Base-by-base conservation (phyloP, 2,797 vertebrate species). In the Sebastiscus tertius region DNA sequence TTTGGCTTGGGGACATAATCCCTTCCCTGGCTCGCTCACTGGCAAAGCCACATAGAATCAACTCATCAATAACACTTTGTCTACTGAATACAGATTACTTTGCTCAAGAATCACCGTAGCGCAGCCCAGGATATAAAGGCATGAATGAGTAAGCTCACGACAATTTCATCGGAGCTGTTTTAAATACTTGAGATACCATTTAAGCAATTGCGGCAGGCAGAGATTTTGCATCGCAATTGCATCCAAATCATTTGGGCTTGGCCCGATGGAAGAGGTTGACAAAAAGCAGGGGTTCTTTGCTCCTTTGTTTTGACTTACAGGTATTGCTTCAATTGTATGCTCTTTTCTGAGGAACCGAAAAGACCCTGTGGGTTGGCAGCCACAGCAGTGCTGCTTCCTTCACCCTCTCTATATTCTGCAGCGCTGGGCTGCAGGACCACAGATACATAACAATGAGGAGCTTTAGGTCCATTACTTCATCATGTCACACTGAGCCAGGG, bases 1-100 rank as follows among this genome's bases (percentile, higher is more conserved):
- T 94, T 89, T 90, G 93, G 94, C 93, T 94, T 67, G 84, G 89
- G 82, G 70, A 89, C 87, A 78, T 95, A 95, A 96, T 95, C 94
- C 94, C 77, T 82, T 88, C 81, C 75, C 78, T 56, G n/a, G 80
- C 92, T 90, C 56, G 34, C 89, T 93, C 87, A 79, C 93, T 93
- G 90, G 91, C 94, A 93, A 82, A 90, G 92, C 88, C 88, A 87
- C 90, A 89, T 75, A 83, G 93, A 93, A 91, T 86, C 87, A 88
- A 82, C 77, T 91, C 88, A 91, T 95, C 93, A 94, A 93, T 92
- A 89, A 85, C 86, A 91, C 91, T 88, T 88, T 94, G 89, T 93
- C 91, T 89, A 87, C 83, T 82, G 88, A 93, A 92, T 90, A 90
- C 89, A 90, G 87, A 91, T 84, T 87, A 93, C 90, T 93, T 92